Conservation (phyloP, 2,113 vertebrate species). For the Colossoma macropomum region DNA sequence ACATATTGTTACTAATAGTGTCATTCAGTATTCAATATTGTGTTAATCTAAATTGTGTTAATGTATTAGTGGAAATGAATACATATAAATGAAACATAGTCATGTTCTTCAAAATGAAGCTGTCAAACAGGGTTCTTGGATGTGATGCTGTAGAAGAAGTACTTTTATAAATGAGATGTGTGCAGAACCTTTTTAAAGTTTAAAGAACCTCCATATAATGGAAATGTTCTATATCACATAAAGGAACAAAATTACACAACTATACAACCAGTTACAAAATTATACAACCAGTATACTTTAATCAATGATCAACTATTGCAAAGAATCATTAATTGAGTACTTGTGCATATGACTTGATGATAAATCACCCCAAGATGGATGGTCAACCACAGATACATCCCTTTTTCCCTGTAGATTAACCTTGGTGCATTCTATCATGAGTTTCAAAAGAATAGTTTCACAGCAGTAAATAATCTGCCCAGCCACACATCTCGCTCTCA, state of each 20-base stretch:
- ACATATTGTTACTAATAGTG: neutral
- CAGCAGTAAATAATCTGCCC: slow-evolving; percentile 78
- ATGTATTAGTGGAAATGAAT: too few species aligned
- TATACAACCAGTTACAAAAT: neutral
- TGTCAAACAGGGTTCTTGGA: too few species aligned
- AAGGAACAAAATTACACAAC: too few species aligned
- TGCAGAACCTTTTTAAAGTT: neutral
- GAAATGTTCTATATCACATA: neutral
- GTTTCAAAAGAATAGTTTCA: slow-evolving; percentile 71
- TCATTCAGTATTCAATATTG: neutral
- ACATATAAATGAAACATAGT: too few species aligned
- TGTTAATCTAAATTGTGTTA: neutral
- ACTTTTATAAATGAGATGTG: too few species aligned
- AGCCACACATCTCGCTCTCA: slow-evolving; percentile 73
- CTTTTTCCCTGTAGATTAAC: slow-evolving; percentile 71
- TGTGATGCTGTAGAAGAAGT: too few species aligned
- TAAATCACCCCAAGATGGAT: slow-evolving; percentile 24
- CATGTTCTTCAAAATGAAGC: too few species aligned
- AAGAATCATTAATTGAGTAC: neutral
- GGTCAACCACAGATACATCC: slow-evolving; percentile 5
- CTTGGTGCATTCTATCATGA: slow-evolving; percentile 71
- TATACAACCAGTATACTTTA: neutral
- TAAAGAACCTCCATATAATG: neutral
- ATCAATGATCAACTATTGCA: neutral
- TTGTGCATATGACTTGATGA: neutral